A percentile compares a stretch with the other conserved stretches of the same genome.
Conservation (phyloP, 2,888 invertebrate species). For the Auanema freiburgensis region DNA sequence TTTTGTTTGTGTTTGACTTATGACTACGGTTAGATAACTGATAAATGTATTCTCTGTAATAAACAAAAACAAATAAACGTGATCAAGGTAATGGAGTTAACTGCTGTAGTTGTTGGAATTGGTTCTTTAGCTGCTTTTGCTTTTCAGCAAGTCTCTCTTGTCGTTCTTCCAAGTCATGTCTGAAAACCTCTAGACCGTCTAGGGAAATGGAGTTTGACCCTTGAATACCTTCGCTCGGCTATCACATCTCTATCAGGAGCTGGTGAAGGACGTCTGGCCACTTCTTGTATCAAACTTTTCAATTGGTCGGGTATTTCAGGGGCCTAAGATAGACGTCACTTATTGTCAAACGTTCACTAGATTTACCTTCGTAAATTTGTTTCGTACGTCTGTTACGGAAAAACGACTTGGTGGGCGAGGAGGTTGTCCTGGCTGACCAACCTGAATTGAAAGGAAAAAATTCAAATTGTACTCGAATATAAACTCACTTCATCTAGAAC, state of each 20-base stretch:
- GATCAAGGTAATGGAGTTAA: constrained; percentile 24
- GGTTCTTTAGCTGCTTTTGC: constrained; percentile 46
- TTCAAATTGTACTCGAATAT: constrained; percentile 2
- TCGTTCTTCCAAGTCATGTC: constrained; percentile 46
- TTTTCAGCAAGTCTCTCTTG: constrained; percentile 51
- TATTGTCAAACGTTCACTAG: not conserved
- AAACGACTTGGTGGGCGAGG: constrained; percentile 49
- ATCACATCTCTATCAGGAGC: constrained; percentile 24
- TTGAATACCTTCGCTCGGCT: constrained; percentile 23
- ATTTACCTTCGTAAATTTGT: constrained; percentile 28
- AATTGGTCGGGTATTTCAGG: constrained; percentile 43
- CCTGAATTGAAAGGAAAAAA: not conserved
- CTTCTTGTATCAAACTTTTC: constrained; percentile 35
- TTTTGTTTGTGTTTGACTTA: no score
- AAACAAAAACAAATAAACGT: no score
- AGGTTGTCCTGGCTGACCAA: constrained; percentile 25
- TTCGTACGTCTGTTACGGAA: constrained; percentile 46
- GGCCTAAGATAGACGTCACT: constrained; percentile 12
- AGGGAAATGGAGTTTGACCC: not conserved
- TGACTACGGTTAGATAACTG: no score
- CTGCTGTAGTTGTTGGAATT: constrained; percentile 52
- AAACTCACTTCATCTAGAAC: constrained; percentile 21
- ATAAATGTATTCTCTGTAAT: no score
- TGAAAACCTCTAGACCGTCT: constrained; percentile 11
- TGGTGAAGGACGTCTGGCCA: constrained; percentile 32